Conservation (phyloP, 2,888 invertebrate genomes). For the Ophion costatus region DNA sequence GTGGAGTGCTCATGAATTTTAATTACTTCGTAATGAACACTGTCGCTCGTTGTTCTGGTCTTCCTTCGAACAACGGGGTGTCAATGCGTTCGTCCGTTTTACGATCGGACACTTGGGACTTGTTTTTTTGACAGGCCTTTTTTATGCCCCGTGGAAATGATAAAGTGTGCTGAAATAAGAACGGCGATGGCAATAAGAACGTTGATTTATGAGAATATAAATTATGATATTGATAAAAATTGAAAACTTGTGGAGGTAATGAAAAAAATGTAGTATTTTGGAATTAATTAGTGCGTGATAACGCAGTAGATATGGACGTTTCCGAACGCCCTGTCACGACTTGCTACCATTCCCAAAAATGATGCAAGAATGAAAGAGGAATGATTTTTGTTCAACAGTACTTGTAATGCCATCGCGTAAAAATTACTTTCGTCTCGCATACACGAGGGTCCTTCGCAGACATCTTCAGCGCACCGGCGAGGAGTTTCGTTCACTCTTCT, state of each 20-base stretch:
- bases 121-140: not conserved
- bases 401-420: not conserved
- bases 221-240: not conserved
- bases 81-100: not conserved
- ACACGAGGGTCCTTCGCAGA: slow-evolving; percentile 12
- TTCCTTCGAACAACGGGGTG: not conserved
- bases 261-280: not conserved
- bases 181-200: not conserved
- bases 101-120: not conserved
- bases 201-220: not conserved
- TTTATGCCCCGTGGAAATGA: not conserved
- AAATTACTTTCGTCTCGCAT: not conserved
- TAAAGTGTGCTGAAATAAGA: not conserved
- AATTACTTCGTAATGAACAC: slow-evolving; percentile 15
- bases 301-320: not conserved
- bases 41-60: slow-evolving; percentile 7
- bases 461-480: slow-evolving; percentile 54
- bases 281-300: not conserved
- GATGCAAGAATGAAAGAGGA: not conserved
- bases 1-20: slow-evolving; percentile 32
- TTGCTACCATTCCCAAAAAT: not conserved
- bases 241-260: not conserved
- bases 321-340: not conserved
- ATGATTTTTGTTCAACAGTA: not conserved
- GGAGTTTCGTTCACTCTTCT: slow-evolving; percentile 67